Evolutionary conservation across 1,140 invertebrate genomes (phyloP), one percentile per base, ranked within the genome.

Genomic region (Formica selysi): DNA sequence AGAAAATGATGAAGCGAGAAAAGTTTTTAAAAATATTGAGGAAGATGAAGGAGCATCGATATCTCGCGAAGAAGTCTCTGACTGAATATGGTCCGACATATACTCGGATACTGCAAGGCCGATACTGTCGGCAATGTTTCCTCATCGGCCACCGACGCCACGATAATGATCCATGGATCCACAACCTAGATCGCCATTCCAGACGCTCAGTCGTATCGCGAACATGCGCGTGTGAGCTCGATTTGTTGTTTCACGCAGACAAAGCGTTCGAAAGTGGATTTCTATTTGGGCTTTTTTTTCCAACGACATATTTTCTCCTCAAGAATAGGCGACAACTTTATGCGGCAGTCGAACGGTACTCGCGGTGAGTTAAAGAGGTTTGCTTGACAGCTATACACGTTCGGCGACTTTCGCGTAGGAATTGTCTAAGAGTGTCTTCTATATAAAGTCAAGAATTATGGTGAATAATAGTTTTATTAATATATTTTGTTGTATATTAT

Each of bases 101-200:
- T 10, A 57, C 22, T 83, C 51, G 41, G 54, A 61, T n/a, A 62
- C 38, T 83, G 65, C 26, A 61, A 83, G 41, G 67, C 68, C 29
- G 79, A 44, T 44, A 44, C 41, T 44, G 29, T 36, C 54, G 3
- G 32, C 51, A 29, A 36, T 83, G 79, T 83, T 83, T 83, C 68
- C 79, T 83, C 79, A 83, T 83, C 79, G 79, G 68, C 79, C 68
- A 73, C 68, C 79, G 68, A 83, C 79, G 79, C 68, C 38, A 62
- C 79, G n/a, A 83, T 80, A 80, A 57, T 80, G 48, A 80, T 83
- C 79, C 38, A 73, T 29, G 68, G 68, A 83, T 83, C 79, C 57
- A 74, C 79, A 83, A 41, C 79, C 79, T 62, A 83, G 79, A 83
- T 83, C 79, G 79, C 79, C 79, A 83, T 73, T 83, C 79, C 54